Base-by-base conservation (phyloP, 2,888 invertebrate genomes). In the Malthinus seriepunctatus region DNA sequence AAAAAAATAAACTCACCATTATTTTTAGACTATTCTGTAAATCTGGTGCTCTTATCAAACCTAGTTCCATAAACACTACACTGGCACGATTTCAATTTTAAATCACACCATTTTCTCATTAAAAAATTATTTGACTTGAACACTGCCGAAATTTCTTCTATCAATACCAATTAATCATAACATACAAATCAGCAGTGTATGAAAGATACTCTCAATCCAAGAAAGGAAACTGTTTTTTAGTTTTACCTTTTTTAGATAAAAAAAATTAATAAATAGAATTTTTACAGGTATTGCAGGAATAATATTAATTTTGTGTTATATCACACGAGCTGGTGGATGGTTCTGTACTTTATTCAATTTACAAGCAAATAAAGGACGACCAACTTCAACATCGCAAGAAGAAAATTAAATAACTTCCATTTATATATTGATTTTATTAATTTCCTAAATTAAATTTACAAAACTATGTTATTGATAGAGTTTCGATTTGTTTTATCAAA, bases 401-500 rank as follows among this genome's bases (percentile, higher is more conserved):
- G 15, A 6, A 42, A 32, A 39, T 32, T 44, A 34, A 3, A 10
- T 35, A 15, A 48, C 44, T 50, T 56, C 14, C n/a, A 34, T 14
- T 42, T 42, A 42, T 57, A 45, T 44, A 15, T 50, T 32, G 35
- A 15, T 46, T 55, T 6, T 51, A 64, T 38, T 50, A 23, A 32
- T 14, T 33, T 32, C 6, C n/a, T 32, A 49, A 47, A 32, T 32
- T 11, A 51, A 45, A 46, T 39, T 48, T 34, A 54, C 38, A 54
- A 86, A 69, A 71, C 63, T 47, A 32, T 7, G 31, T 11, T 33
- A 73, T 69, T n/a, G 60, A 80, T 74, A 72, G 84, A 70, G 83
- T 87, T 78, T 92, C 91, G 61, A 93, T 81, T 74, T 93, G 87
- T 42, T 84, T 81, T 59, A 94, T 86, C 11, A 94, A 81, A 74